Percentiles rank a stretch among this genome's conserved stretches.
Conservation (phyloP, 2,888 invertebrate genomes). For the Tricholauxania praeusta region DNA sequence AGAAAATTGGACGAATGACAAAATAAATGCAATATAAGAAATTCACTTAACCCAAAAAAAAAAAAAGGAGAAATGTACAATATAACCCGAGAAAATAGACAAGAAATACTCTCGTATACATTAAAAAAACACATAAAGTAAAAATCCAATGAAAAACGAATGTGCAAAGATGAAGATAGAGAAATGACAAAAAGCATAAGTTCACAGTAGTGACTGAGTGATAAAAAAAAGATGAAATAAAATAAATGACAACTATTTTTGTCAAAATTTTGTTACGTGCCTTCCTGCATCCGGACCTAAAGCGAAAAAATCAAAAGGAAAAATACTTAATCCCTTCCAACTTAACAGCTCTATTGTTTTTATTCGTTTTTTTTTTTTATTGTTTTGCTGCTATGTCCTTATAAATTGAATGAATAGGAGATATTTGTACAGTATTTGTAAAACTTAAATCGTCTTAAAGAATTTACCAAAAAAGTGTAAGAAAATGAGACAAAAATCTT, state of each 20-base stretch:
- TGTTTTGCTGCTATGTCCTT: too few species aligned
- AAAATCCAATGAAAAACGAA: slow-evolving; percentile 20
- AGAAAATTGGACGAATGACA: not conserved
- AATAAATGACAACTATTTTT: not conserved
- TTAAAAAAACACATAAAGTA: slow-evolving; percentile 3
- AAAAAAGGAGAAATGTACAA: slow-evolving; percentile 7
- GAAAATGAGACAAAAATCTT: too few species aligned
- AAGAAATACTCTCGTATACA: slow-evolving; percentile 18
- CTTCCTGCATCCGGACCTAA: not conserved
- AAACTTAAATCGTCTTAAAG: too few species aligned
- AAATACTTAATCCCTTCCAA: too few species aligned
- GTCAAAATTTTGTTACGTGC: not conserved
- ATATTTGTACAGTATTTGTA: too few species aligned
- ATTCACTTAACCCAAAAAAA: slow-evolving; percentile 6
- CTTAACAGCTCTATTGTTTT: too few species aligned
- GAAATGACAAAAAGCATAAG: slow-evolving; percentile 27
- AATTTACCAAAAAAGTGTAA: too few species aligned
- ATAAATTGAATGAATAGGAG: too few species aligned
- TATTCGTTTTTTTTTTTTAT: too few species aligned
- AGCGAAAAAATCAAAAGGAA: not conserved
- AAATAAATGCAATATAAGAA: too few species aligned
- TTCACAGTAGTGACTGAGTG: slow-evolving; percentile 25
- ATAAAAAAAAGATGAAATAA: not conserved
- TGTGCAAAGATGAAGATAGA: slow-evolving; percentile 17
- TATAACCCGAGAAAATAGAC: slow-evolving; percentile 9